Evolutionary conservation across 2,113 vertebrate species (phyloP), one percentile per base, ranked within the genome.

Genomic region (Rhizomys pruinosus): DNA sequence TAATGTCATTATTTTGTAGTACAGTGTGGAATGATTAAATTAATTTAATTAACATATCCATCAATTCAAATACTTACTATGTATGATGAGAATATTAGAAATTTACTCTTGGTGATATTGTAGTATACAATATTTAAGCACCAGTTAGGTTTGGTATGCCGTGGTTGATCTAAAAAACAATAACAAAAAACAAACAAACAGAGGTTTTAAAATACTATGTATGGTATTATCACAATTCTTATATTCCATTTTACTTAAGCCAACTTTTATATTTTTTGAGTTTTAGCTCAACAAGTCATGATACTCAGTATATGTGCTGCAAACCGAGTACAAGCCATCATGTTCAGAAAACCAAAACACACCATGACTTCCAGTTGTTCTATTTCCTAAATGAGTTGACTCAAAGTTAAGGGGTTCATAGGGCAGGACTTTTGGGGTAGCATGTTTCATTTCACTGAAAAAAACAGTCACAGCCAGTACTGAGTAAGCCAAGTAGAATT

Each of bases 221-320:
- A 23, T 3, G 72, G 4, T 66, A 64, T 74, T 22, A 44, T 81
- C 72, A 76, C 27, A 92, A 64, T 68, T 84, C 66, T 68, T 68
- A 94, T 61, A 91, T 64, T 87, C 76, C 52, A 20, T 66, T 79
- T 90, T 8, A 79, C 5, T 44, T 85, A 64, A 25, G 44, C 23
- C n/a, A 68, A 76, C 10, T 61, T 94, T 91, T 47, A 55, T 25
- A 22, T 69, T 84, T 89, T 89, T 76, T n/a, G n/a, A 63, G 69
- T 91, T 93, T 94, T 39, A 93, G 29, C 20, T 85, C 68, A 74
- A 23, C 64, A 89, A 94, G 42, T 25, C n/a, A n/a, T n/a, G n/a
- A n/a, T n/a, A n/a, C n/a, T n/a, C 44, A 82, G 5, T 47, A 66
- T 94, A 81, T 90, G 37, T 73, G 6, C 47, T 52, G 47, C 47